A percentile compares a stretch with the other conserved stretches of the same genome.
Evolutionary conservation across 1,140 invertebrate species (phyloP).

Genomic region (Cepaea nemoralis): DNA sequence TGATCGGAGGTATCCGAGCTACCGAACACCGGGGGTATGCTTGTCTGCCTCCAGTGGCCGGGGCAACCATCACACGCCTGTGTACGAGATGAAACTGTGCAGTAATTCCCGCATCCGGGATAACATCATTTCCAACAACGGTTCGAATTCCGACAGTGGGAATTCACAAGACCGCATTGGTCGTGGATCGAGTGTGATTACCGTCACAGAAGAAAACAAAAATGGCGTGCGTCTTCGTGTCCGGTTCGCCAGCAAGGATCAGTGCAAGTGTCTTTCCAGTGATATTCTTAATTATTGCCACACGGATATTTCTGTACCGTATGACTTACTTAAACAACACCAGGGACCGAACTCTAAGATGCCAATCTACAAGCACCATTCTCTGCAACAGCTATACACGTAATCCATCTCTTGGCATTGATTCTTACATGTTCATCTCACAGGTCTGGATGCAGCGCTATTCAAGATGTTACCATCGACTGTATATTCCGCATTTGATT

Average conservation of each 20-base stretch:
- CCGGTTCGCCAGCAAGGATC: conserved; percentile 56
- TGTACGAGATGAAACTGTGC: conserved; percentile 34
- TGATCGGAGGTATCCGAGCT: conserved; percentile 32
- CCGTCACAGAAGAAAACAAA: conserved; percentile 62
- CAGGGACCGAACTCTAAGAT: background rate
- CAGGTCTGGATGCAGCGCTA: too few relatives aligned
- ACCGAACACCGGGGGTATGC: conserved; percentile 25
- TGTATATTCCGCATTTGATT: too few relatives aligned
- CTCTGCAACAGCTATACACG: conserved; percentile 31
- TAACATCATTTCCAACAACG: background rate
- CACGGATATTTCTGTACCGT: background rate
- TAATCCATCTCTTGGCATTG: background rate
- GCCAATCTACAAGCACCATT: conserved; percentile 10
- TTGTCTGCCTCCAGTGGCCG: conserved; percentile 35
- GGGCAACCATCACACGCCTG: background rate
- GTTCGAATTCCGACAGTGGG: conserved; percentile 15
- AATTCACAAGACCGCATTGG: conserved; percentile 25
- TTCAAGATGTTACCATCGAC: too few relatives aligned
- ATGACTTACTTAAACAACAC: background rate
- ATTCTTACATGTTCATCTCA: too few relatives aligned
- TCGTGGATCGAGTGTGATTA: conserved; percentile 37
- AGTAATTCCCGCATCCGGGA: conserved; percentile 12
- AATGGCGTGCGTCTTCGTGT: conserved; percentile 62
- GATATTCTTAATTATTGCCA: conserved; percentile 17
- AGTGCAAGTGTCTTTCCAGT: conserved; percentile 18